phyloP scores from a whole-genome alignment of 2,113 vertebrate genomes.

The Jacana jacana region DNA sequence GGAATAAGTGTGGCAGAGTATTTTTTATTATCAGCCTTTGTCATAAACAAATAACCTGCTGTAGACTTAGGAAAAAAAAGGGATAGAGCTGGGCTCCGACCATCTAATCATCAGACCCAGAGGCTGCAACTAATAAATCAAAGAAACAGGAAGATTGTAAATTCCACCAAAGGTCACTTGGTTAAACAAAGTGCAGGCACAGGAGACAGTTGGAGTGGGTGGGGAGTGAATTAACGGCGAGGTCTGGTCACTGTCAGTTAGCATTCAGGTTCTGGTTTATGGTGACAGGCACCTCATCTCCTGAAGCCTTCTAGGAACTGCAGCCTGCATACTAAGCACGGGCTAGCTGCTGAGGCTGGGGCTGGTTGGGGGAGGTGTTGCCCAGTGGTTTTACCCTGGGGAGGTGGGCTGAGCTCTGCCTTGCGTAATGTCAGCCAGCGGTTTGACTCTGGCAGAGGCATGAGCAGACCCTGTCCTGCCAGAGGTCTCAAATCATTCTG shows the following conservation, averaged over 20 bases:
- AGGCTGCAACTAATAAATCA: slow-evolving; percentile 18
- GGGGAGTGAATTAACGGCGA: not conserved
- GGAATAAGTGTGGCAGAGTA: not conserved
- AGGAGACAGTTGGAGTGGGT: not conserved
- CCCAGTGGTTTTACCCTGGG: not conserved
- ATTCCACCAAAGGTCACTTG: slow-evolving; percentile 19
- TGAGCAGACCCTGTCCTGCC: not conserved
- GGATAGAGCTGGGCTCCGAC: not conserved
- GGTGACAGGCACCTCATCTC: not conserved
- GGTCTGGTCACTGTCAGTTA: slow-evolving; percentile 9
- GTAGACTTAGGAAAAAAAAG: not conserved
- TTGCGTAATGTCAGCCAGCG: not conserved
- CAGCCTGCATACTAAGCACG: not conserved
- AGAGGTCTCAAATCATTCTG: not conserved
- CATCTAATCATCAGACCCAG: slow-evolving; percentile 3
- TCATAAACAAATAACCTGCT: slow-evolving; percentile 48
- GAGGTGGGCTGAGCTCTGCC: not conserved
- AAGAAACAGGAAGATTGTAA: not conserved
- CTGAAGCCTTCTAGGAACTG: not conserved
- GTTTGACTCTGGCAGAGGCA: not conserved
- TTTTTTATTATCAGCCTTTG: slow-evolving; percentile 26
- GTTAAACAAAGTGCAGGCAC: slow-evolving; percentile 25
- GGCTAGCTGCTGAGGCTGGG: not conserved
- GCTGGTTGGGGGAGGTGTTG: not conserved
- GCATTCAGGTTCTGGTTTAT: not conserved